These are phyloP conservation scores for Heterodera carotae DNA, from an alignment of 1,140 invertebrate species.

Conservation along the genomic window DNA sequence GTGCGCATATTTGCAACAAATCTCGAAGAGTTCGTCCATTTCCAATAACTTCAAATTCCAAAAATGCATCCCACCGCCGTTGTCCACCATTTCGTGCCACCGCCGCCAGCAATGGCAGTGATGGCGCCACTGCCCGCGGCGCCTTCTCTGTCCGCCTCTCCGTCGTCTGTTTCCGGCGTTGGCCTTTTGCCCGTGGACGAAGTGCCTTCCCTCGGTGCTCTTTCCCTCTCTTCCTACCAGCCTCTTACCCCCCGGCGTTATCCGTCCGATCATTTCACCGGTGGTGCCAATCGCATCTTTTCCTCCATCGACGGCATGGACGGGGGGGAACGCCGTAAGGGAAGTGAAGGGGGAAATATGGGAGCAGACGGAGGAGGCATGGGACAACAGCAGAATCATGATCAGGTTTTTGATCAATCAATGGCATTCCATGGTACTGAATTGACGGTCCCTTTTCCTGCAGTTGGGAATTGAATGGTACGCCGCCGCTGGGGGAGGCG, in stretches of 20 bases:
- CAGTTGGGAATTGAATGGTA: background rate
- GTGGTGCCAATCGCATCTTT: background rate
- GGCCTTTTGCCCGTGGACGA: background rate
- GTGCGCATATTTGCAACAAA: too few species aligned
- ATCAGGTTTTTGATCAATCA: background rate
- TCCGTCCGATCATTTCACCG: background rate
- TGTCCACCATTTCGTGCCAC: too few species aligned
- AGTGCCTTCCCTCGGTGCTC: background rate
- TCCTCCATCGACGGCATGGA: background rate
- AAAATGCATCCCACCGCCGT: too few species aligned
- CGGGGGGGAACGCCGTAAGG: background rate
- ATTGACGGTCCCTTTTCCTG: background rate
- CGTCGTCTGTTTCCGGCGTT: background rate
- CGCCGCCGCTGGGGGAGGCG: constrained; percentile 14
- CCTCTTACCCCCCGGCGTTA: background rate
- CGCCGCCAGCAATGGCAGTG: too few species aligned
- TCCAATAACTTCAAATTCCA: too few species aligned
- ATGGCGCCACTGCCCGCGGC: background rate
- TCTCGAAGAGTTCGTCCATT: too few species aligned
- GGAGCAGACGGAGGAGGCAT: background rate
- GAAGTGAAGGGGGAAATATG: background rate
- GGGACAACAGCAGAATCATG: background rate
- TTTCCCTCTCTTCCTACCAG: background rate
- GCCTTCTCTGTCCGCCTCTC: background rate
- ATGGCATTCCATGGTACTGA: background rate